Base-by-base conservation (phyloP, 2,113 vertebrate species). In the Peromyscus leucopus region DNA sequence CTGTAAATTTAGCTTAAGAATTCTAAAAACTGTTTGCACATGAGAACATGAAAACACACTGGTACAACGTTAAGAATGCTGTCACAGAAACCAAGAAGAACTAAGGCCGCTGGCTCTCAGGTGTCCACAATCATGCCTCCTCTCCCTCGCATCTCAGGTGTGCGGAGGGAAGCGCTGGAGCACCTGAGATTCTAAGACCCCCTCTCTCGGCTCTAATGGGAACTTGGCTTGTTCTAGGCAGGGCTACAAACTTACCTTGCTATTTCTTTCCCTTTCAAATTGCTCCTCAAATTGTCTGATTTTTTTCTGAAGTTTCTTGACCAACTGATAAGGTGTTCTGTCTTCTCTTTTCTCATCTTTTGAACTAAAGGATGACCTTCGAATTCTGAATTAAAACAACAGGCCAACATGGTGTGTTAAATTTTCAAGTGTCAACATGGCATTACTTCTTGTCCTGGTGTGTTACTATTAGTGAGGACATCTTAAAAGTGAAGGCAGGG, bases 211-310 rank as follows among this genome's bases (percentile, higher is more conserved):
- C 95, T 92, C 59, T 82, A 93, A 76, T 5, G 42, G 28, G 48
- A 89, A 36, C 61, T 42, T 42, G 71, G 39, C 71, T 90, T 57
- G 85, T 7, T 51, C 26, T n/a, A 28, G 51, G n/a, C 42, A 92
- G 71, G 57, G 17, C 36, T 65, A 83, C 21, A 84, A 97, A 96
- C 96, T 94, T 96, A 99, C 99, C 98, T 99, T 99, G 89, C 99
- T 99, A 98, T 99, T 99, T 96, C 98, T 99, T 97, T 99, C 99
- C 94, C 99, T 99, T 98, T 99, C 99, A 98, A 99, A 99, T 80
- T 99, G 99, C 97, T 99, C 99, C 83, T 99, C 99, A 98, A 99
- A 99, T 97, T 99, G 99, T 89, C 99, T 99, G 92, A 99, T 99
- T 98, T 99, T 99, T 98, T 99, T 99, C 98, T 99, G 99, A 89